Conservation (phyloP, 2,797 vertebrate genomes). For the Hybognathus amarus region DNA sequence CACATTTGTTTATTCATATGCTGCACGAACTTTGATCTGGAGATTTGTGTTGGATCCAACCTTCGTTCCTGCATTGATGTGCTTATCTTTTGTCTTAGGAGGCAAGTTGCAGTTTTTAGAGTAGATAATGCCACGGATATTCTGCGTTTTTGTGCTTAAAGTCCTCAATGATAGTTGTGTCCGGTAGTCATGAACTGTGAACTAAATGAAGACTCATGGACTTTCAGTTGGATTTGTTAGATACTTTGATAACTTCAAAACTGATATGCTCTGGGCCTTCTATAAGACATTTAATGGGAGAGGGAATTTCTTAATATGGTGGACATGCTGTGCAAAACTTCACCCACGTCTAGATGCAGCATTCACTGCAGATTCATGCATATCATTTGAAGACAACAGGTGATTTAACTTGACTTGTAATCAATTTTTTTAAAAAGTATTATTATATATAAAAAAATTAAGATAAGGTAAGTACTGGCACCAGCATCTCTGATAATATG, state of each 20-base stretch:
- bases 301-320: background rate
- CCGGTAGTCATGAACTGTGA: background rate
- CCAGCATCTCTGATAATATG: background rate
- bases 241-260: background rate
- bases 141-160: background rate
- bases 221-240: background rate
- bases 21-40: constrained; percentile 76
- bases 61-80: constrained; percentile 76
- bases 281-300: background rate
- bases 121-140: constrained; percentile 22
- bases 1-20: constrained; percentile 27
- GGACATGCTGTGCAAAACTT: background rate
- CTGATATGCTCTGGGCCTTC: background rate
- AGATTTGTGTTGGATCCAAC: constrained; percentile 79
- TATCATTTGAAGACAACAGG: constrained; percentile 20
- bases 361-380: background rate
- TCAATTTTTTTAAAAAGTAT: no score
- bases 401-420: no score
- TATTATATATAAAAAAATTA: no score
- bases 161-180: background rate
- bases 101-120: background rate
- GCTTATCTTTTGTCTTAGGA: constrained; percentile 42
- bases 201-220: background rate
- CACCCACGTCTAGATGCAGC: background rate
- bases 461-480: background rate